Evolutionary conservation across 1,140 invertebrate genomes (phyloP).

Genomic region (Bombus consobrinus): DNA sequence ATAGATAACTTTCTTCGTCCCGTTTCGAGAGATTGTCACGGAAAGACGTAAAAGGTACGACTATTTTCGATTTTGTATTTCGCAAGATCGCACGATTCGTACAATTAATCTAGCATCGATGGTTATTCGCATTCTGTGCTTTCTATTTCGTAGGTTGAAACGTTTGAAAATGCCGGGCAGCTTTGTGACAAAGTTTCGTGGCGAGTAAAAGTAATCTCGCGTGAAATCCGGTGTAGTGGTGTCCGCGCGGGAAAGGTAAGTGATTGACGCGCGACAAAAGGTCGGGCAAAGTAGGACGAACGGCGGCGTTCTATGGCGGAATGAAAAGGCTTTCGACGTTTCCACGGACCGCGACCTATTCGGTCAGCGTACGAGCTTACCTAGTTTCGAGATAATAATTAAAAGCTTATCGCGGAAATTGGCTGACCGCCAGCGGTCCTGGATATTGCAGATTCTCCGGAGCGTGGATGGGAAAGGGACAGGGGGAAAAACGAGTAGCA

Average conservation of each 20-base stretch:
- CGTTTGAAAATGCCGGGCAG: background rate
- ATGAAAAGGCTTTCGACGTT: background rate
- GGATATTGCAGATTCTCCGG: conserved; percentile 62
- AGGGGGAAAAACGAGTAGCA: conserved; percentile 40
- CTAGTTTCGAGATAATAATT: conserved; percentile 67
- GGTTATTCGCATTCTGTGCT: too few species aligned
- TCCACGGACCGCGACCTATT: background rate
- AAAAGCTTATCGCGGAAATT: conserved; percentile 69
- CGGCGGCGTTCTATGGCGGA: background rate
- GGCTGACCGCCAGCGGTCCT: conserved; percentile 55
- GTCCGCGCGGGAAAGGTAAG: too few species aligned
- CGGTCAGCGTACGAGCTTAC: conserved; percentile 33
- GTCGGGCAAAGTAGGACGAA: background rate
- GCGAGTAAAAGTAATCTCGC: background rate
- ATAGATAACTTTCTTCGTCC: background rate
- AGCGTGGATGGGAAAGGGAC: background rate
- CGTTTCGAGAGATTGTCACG: background rate
- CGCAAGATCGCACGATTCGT: background rate
- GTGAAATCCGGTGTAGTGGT: too few species aligned
- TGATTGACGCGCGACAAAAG: background rate
- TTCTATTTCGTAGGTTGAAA: too few species aligned
- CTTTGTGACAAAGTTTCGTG: background rate
- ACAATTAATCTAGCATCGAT: background rate
- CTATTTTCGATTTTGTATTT: too few species aligned
- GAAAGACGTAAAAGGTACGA: background rate